Base-by-base conservation (phyloP, 2,888 invertebrate species). In the Rhorus exstirpatorius region DNA sequence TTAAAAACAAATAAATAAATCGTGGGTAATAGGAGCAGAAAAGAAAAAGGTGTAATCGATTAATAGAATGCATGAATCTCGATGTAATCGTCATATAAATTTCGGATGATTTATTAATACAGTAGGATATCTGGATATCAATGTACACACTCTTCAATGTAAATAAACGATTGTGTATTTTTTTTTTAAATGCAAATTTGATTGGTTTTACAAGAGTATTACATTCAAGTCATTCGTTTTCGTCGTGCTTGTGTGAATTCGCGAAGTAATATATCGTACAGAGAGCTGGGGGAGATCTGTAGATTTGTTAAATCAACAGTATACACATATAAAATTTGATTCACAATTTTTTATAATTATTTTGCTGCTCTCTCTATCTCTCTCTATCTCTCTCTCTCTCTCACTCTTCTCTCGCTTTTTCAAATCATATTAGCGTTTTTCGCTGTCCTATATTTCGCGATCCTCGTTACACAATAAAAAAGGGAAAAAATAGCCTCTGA, bases 101-200 rank as follows among this genome's bases (percentile, higher is more conserved):
- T 63, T 71, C 17, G 44, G 72, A 81, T 76, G 61, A 71, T 71
- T 63, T 71, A 63, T 78, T 67, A 53, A 67, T 72, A 72, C 60
- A 24, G n/a, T 71, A 72, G n/a, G n/a, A n/a, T n/a, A n/a, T n/a
- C n/a, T 44, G 4, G 1, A 49, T 51, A 51, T 51, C 63, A 60
- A 72, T 82, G 65, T 63, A 71, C 79, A 71, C 79, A 77, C 44
- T 55, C 53, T 60, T 71, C 44, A 79, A 83, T 82, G 60, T 87
- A 90, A 90, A 90, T 89, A 91, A 91, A 90, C 89, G 88, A 91
- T 91, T 87, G 88, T 91, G 88, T 91, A 92, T 92, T 91, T 76
- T 88, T n/a, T n/a, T n/a, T n/a, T n/a, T n/a, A n/a, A n/a, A 91
- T 91, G 91, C 88, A 90, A 91, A 91, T 90, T 91, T 90, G 89